phyloP scores from a whole-genome alignment of 2,113 vertebrate genomes.

The Chelonoidis abingdonii region DNA sequence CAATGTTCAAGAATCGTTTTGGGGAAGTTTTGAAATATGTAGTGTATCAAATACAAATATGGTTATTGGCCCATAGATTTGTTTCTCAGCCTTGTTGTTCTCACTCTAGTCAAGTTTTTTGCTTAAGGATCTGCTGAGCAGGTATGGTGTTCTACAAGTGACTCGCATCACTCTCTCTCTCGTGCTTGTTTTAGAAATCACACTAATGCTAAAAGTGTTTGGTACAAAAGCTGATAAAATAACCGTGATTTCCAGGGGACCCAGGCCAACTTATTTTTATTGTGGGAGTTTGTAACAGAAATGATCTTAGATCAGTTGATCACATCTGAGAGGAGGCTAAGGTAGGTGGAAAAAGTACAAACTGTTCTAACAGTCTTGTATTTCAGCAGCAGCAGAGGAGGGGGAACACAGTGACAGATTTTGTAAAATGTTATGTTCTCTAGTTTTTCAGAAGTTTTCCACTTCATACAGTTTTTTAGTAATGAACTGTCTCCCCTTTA shows the following conservation, averaged over 20 bases:
- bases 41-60: background rate
- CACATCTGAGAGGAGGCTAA: background rate
- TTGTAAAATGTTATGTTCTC: background rate
- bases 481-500: background rate
- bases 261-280: background rate
- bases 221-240: background rate
- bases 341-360: background rate
- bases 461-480: background rate
- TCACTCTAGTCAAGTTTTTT: background rate
- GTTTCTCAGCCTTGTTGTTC: background rate
- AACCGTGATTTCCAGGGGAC: background rate
- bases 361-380: background rate
- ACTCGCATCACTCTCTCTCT: no score
- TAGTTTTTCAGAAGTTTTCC: background rate
- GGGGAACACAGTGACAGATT: background rate
- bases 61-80: background rate
- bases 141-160: background rate
- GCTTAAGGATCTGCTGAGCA: background rate
- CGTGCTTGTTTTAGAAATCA: background rate
- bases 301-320: background rate
- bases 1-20: background rate
- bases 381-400: background rate
- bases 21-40: background rate
- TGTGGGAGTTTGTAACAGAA: background rate
- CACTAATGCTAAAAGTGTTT: no score